A percentile compares a stretch with the other conserved stretches of the same genome.
These are phyloP conservation scores for Bombyx mandarina DNA, from an alignment of 1,140 invertebrate species.

Conservation along the genomic window DNA sequence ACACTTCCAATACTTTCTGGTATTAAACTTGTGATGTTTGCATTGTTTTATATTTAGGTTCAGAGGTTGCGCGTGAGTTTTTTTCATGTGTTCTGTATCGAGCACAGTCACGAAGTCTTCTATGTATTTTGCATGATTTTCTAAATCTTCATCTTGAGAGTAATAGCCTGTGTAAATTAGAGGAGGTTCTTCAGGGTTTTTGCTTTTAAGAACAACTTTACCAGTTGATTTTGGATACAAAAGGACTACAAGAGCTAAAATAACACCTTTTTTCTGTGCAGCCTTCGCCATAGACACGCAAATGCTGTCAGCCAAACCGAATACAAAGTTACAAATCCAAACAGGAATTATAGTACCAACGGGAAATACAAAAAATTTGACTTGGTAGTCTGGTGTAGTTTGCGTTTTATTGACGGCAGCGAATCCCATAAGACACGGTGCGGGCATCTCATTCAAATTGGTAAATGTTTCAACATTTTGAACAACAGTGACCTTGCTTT, in stretches of 20 bases:
- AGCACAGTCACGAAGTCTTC: slow-evolving; percentile 73
- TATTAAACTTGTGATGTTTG: slow-evolving; percentile 74
- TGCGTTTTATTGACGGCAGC: slow-evolving; percentile 72
- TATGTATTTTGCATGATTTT: slow-evolving; percentile 81
- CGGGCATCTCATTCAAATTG: slow-evolving; percentile 78
- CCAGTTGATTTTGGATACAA: slow-evolving; percentile 85
- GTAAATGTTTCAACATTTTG: slow-evolving; percentile 73
- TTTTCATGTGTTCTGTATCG: slow-evolving; percentile 70
- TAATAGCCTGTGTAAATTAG: slow-evolving; percentile 92
- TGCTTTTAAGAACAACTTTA: slow-evolving; percentile 79
- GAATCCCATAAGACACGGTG: slow-evolving; percentile 81
- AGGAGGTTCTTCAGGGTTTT: slow-evolving; percentile 87
- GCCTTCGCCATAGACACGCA: slow-evolving; percentile 52
- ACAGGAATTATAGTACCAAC: slow-evolving; percentile 68
- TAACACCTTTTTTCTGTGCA: slow-evolving; percentile 77
- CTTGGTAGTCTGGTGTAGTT: slow-evolving; percentile 32
- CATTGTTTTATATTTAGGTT: slow-evolving; percentile 54
- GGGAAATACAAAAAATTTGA: slow-evolving; percentile 25
- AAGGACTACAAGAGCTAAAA: slow-evolving; percentile 84
- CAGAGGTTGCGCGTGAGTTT: slow-evolving; percentile 49
- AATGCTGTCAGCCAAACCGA: slow-evolving; percentile 74
- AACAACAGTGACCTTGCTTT: slow-evolving; percentile 77
- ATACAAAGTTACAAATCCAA: slow-evolving; percentile 79
- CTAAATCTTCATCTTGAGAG: slow-evolving; percentile 80
- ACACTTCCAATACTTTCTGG: slow-evolving; percentile 77